Base-by-base conservation (phyloP, 35 echinoderm and acorn worm species). In the Apostichopus californicus region DNA sequence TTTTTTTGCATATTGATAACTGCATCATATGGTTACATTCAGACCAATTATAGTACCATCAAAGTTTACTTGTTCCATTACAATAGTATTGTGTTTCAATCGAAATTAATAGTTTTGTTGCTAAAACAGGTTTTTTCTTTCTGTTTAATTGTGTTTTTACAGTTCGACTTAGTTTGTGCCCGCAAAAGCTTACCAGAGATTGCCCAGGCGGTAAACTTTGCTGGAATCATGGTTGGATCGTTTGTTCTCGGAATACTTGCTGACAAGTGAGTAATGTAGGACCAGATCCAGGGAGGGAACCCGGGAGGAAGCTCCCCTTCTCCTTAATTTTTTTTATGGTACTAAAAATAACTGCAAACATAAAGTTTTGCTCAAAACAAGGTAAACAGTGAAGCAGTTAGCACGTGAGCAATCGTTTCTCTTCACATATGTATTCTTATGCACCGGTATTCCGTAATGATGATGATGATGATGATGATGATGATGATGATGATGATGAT, bases 111-210 rank as follows among this genome's bases (percentile, higher is more conserved):
- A 46, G 34, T 46, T 46, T 46, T 46, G 34, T 46, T 46, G 2
- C 34, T 46, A 46, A 46, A 46, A 3, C 34, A 46, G 34, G 34
- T 61, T 9, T 61, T 61, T 61, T 61, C 8, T 9, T 61, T 1
- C 5, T 61, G 12, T 75, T 75, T 75, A 18, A n/a, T 20, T n/a
- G n/a, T 18, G 6, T 7, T 12, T 89, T 75, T 55, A 66, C 86
- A 89, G 86, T 89, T 89, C 60, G 86, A 89, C 86, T 72, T 89
- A 64, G 86, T 89, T 89, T 89, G 86, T 55, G 86, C 75, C 53
- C 25, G 64, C 54, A 72, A 23, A n/a, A 72, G 61, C 8, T 72
- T 66, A 28, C 86, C 86, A 34, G 86, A 89, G 13, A 72, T 89
- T 52, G 86, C 86, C 8, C 86, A 89, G 9, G 58, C 86, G 18